Evolutionary conservation across 2,888 invertebrate species (phyloP), one percentile per base, ranked within the genome.

Genomic region (Villa cingulata): DNA sequence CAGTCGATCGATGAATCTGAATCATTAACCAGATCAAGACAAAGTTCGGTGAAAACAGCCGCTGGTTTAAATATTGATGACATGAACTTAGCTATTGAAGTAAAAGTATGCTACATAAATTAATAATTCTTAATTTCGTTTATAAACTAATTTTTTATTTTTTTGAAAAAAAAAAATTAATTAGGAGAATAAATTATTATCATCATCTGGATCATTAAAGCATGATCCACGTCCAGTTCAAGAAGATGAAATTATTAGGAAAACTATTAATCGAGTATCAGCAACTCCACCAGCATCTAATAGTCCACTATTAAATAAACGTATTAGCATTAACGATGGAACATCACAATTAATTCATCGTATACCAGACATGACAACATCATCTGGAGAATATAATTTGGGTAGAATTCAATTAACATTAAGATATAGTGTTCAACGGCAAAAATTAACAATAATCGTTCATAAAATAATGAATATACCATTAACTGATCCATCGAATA

Each of bases 381-480:
- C 81, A 2, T 73, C 79, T n/a, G 86, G 86, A 1, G 83, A 82
- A 53, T 75, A 79, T 37, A 83, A 82, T 14, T 70, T 87, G 47
- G 88, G 89, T 0, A 78, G 86, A 52, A 83, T 95, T 53, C 81
- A 91, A 62, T 63, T 95, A 42, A 87, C 91, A 0, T 71, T 94
- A 38, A 79, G 86, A 46, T 94, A 91, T 71, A 88, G 87, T 60
- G 76, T 81, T 45, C 84, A 82, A 58, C 75, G 89, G 45, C 89
- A 91, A 68, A 81, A 83, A 51, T 74, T 95, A 17, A 77, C 83
- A 46, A 76, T 92, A 32, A 85, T 87, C 14, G 80, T 95, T 2
- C 92, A 95, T 66, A 89, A 88, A 73, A 83, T 92, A 55, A 80
- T 82, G 88, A 83, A 88, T 66, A 76, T 90, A 58, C 86, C 87